A percentile compares a stretch with the other conserved stretches of the same genome.
Evolutionary conservation across 2,888 invertebrate species (phyloP).

Genomic region (Drosophila rubida): DNA sequence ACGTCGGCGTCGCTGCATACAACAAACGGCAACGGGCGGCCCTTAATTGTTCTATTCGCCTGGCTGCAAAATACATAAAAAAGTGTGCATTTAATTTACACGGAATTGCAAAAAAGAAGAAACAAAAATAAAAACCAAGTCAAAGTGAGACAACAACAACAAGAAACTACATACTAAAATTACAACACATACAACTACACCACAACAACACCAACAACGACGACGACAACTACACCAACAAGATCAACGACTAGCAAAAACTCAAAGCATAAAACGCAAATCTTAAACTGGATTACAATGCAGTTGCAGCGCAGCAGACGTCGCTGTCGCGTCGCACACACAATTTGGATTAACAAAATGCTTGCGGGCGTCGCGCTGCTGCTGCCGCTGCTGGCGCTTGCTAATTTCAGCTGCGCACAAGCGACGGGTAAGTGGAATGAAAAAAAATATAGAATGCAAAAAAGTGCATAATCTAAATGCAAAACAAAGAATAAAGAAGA

Average conservation of each 20-base stretch:
- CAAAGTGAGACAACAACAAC: constrained; percentile 45
- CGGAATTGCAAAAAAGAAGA: constrained; percentile 15
- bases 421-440: constrained; percentile 71
- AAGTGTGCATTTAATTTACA: constrained; percentile 4
- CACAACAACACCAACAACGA: constrained; percentile 10
- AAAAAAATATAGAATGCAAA: neutral
- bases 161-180: constrained; percentile 45
- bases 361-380: constrained; percentile 66
- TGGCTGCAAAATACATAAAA: constrained; percentile 80
- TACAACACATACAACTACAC: constrained; percentile 31
- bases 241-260: constrained; percentile 35
- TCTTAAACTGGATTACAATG: constrained; percentile 75
- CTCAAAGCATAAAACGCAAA: constrained; percentile 58
- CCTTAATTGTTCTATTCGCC: constrained; percentile 65
- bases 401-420: constrained; percentile 62
- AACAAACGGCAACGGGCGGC: constrained; percentile 56
- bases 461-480: constrained; percentile 7
- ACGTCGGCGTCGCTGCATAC: constrained; percentile 71
- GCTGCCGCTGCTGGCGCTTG: constrained; percentile 70
- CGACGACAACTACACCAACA: constrained; percentile 8
- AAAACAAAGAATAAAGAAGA: constrained; percentile 11
- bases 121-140: constrained; percentile 32
- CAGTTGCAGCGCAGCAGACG: constrained; percentile 77
- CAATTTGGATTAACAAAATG: constrained; percentile 74
- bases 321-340: constrained; percentile 73